phyloP scores from a whole-genome alignment of 2,888 invertebrate genomes.

The Rhamphomyia laevipes region DNA sequence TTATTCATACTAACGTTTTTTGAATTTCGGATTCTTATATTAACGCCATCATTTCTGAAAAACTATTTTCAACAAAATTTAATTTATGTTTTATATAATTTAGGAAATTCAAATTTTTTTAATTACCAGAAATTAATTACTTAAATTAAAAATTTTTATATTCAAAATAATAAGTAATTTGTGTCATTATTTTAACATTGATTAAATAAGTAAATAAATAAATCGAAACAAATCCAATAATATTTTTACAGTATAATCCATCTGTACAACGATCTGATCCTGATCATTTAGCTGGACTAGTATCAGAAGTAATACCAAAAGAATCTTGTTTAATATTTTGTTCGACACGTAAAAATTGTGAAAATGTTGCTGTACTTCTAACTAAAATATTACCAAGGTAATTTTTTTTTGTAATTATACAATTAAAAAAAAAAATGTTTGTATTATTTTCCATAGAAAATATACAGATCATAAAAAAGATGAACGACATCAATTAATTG shows the following conservation, averaged over 20 bases:
- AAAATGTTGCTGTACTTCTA: conserved; percentile 73
- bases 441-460: conserved; percentile 33
- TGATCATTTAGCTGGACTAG: conserved; percentile 67
- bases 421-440: not conserved
- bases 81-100: no score
- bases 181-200: no score
- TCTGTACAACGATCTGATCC: conserved; percentile 55
- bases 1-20: no score
- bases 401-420: conserved; percentile 2
- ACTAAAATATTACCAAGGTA: conserved; percentile 46
- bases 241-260: conserved; percentile 49
- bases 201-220: no score
- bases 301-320: conserved; percentile 66
- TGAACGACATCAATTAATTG: conserved; percentile 49
- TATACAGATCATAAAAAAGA: conserved; percentile 43
- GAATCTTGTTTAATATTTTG: conserved; percentile 85
- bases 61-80: no score
- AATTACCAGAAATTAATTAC: no score
- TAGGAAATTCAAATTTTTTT: no score
- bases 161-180: conserved; percentile 3
- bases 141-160: no score
- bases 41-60: no score
- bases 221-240: conserved; percentile 11
- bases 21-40: no score
- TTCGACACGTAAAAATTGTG: conserved; percentile 83